These are phyloP conservation scores for Ivindomyrus marchei DNA, from an alignment of 2,113 vertebrate species.

Conservation along the genomic window DNA sequence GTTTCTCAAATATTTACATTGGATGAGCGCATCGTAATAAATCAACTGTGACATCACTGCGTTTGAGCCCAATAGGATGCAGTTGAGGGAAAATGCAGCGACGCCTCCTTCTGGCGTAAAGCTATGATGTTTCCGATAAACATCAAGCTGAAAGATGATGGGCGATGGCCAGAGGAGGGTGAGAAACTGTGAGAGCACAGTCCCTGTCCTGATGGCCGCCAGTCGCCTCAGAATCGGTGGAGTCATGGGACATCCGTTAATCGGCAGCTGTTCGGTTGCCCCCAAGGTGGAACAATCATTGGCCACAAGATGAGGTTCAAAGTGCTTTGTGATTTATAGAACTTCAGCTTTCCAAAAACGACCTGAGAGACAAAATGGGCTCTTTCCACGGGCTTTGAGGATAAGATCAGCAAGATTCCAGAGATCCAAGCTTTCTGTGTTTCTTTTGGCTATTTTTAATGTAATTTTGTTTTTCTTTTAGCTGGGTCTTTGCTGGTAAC, in stretches of 20 bases:
- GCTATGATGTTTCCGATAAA: constrained; percentile 4
- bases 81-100: not conserved
- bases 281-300: not conserved
- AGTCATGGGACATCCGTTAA: not conserved
- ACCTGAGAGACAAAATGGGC: constrained; percentile 41
- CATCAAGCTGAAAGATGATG: not conserved
- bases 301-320: constrained; percentile 34
- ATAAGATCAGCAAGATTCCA: constrained; percentile 45
- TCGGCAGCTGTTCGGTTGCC: not conserved
- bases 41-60: constrained; percentile 9
- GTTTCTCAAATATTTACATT: constrained; percentile 20
- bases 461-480: constrained; percentile 38
- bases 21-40: constrained; percentile 15
- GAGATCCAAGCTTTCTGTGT: constrained; percentile 52
- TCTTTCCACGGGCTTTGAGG: constrained; percentile 49
- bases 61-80: constrained; percentile 10
- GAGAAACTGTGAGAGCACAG: not conserved
- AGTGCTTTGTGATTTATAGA: constrained; percentile 48
- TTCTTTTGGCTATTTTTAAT: constrained; percentile 46
- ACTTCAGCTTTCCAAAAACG: constrained; percentile 39
- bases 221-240: not conserved
- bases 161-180: not conserved
- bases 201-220: no score
- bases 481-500: constrained; percentile 42
- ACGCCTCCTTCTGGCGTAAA: not conserved